phyloP scores from a whole-genome alignment of 2,797 vertebrate species.

The Denticeps clupeoides region DNA sequence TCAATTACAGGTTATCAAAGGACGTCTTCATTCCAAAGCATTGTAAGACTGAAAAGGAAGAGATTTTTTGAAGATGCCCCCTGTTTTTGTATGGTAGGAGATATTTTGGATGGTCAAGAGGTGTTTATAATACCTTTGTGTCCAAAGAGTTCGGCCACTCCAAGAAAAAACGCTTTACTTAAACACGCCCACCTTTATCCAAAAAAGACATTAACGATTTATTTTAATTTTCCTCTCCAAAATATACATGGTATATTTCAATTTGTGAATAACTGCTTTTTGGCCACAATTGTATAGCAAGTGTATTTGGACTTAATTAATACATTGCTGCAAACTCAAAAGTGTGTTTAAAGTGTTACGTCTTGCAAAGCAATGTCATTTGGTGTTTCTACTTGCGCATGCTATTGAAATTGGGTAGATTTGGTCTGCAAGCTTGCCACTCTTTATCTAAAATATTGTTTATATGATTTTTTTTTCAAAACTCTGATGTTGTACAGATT shows the following conservation, averaged over 20 bases:
- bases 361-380: constrained; percentile 51
- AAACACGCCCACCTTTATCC: constrained; percentile 36
- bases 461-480: constrained; percentile 49
- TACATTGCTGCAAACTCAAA: constrained; percentile 46
- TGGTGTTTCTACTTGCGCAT: constrained; percentile 54
- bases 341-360: constrained; percentile 48
- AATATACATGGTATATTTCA: constrained; percentile 47
- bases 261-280: constrained; percentile 47
- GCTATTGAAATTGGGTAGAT: constrained; percentile 48
- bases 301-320: constrained; percentile 42
- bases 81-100: no score
- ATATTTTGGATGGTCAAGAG: constrained; percentile 39
- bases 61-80: constrained; percentile 54
- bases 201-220: constrained; percentile 31
- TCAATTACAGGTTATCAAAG: constrained; percentile 51
- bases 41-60: constrained; percentile 53
- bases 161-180: constrained; percentile 43
- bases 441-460: constrained; percentile 54
- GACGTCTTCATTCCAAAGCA: constrained; percentile 69
- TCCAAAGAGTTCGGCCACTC: constrained; percentile 63
- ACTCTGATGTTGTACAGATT: constrained; percentile 63
- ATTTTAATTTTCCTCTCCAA: constrained; percentile 39
- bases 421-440: constrained; percentile 52
- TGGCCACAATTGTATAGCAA: constrained; percentile 49
- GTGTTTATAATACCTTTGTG: constrained; percentile 46